Conservation (phyloP, 2,888 invertebrate genomes). For the Leptogaster cylindrica region DNA sequence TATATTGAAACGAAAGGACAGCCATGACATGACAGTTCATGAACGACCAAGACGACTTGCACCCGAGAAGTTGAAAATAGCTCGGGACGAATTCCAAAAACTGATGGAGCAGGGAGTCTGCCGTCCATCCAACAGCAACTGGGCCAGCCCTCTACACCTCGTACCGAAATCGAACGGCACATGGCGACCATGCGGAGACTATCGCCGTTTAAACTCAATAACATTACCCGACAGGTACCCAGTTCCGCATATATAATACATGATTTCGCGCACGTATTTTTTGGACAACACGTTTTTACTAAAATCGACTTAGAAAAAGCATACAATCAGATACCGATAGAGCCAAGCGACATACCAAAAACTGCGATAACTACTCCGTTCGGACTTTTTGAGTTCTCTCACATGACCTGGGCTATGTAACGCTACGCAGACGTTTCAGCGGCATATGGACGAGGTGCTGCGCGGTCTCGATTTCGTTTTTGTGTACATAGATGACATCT, state of each 20-base stretch:
- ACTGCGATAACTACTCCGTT: conserved; percentile 56
- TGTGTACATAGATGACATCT: conserved; percentile 46
- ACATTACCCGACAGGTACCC: conserved; percentile 55
- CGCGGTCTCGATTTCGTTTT: conserved; percentile 41
- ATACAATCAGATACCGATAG: conserved; percentile 49
- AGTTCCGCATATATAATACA: conserved; percentile 52
- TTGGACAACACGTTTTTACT: neutral
- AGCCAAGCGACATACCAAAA: conserved; percentile 51
- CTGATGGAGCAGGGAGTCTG: conserved; percentile 50
- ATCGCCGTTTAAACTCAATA: conserved; percentile 50
- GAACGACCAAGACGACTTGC: conserved; percentile 43
- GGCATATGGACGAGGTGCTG: conserved; percentile 43
- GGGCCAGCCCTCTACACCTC: conserved; percentile 51
- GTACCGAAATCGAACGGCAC: conserved; percentile 46
- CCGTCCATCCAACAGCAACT: conserved; percentile 50
- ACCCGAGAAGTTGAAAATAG: conserved; percentile 48
- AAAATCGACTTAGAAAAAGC: conserved; percentile 43
- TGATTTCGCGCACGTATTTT: conserved; percentile 48
- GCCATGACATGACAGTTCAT: conserved; percentile 40
- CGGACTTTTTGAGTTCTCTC: conserved; percentile 43
- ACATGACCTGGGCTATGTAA: conserved; percentile 46
- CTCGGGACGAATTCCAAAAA: conserved; percentile 48
- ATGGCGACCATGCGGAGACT: conserved; percentile 52
- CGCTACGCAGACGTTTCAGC: conserved; percentile 46
- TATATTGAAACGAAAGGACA: conserved; percentile 42